phyloP scores from a whole-genome alignment of 2,888 invertebrate species.

The Halictus ligatus region DNA sequence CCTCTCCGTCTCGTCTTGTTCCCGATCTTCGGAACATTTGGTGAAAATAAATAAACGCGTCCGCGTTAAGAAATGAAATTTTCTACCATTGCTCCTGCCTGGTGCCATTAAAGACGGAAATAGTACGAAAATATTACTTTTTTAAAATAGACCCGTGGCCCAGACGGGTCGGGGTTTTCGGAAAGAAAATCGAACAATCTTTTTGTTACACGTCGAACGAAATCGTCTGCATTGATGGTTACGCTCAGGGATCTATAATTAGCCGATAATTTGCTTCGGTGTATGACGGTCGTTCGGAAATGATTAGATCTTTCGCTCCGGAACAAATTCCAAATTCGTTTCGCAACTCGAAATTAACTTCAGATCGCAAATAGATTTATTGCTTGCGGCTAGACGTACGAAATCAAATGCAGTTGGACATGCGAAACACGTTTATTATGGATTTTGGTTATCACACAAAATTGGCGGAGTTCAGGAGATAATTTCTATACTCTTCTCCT shows the following conservation, averaged over 20 bases:
- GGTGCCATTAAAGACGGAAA: constrained; percentile 26
- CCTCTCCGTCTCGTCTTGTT: not conserved
- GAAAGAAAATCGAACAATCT: not conserved
- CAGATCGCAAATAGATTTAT: not conserved
- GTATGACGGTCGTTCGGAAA: not conserved
- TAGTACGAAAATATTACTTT: constrained; percentile 19
- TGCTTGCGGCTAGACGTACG: not conserved
- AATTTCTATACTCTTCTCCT: too few relatives aligned
- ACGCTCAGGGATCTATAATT: not conserved
- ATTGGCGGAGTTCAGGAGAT: too few relatives aligned
- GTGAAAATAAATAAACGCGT: not conserved
- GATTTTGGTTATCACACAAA: too few relatives aligned
- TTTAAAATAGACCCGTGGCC: constrained; percentile 17
- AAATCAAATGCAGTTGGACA: not conserved
- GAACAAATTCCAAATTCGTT: not conserved
- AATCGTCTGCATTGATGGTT: not conserved
- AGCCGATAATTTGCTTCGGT: not conserved
- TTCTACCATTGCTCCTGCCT: not conserved
- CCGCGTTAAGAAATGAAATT: not conserved
- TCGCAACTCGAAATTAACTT: not conserved
- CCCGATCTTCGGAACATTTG: not conserved
- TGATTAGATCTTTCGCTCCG: not conserved
- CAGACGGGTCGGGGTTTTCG: not conserved
- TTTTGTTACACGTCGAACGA: not conserved
- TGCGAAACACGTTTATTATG: not conserved